A percentile compares a stretch with the other conserved stretches of the same genome.
Conservation (phyloP, 2,888 invertebrate genomes). For the Scaptomyza parva region DNA sequence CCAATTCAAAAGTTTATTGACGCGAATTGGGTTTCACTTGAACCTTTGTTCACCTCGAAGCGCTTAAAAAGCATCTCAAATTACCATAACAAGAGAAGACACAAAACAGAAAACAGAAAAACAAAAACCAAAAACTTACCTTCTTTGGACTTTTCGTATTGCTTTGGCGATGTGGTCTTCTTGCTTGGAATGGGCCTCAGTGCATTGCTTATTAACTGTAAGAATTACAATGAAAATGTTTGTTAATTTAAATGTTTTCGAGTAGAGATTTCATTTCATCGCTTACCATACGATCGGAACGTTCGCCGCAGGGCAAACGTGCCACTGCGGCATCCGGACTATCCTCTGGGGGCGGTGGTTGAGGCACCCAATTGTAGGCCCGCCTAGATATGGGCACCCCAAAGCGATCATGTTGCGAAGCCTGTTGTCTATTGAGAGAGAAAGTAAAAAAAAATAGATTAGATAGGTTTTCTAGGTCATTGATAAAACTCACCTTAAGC, state of each 20-base stretch:
- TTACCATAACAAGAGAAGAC: too few relatives aligned
- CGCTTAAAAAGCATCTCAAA: conserved; percentile 53
- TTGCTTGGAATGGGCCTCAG: conserved; percentile 86
- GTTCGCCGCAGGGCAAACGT: conserved; percentile 93
- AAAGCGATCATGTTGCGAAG: conserved; percentile 94
- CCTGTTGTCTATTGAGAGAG: conserved; percentile 88
- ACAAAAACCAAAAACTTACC: conserved; percentile 81
- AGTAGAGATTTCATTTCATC: not conserved
- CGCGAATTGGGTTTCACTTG: conserved; percentile 75
- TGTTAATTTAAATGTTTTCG: not conserved
- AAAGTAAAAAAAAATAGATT: too few relatives aligned
- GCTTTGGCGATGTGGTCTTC: conserved; percentile 89
- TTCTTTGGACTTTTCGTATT: conserved; percentile 85
- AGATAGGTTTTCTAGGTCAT: too few relatives aligned
- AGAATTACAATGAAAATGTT: conserved; percentile 9
- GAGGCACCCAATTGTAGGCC: conserved; percentile 97
- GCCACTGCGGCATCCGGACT: conserved; percentile 94
- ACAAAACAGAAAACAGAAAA: too few relatives aligned
- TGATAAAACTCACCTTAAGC: conserved; percentile 87
- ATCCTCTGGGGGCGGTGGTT: conserved; percentile 96
- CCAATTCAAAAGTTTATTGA: conserved; percentile 81
- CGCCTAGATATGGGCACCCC: conserved; percentile 95
- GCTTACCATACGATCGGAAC: conserved; percentile 90
- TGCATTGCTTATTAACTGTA: conserved; percentile 83
- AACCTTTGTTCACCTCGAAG: conserved; percentile 49